These are phyloP conservation scores for Trichonephila clavata DNA, from an alignment of 1,140 invertebrate species.

Conservation along the genomic window DNA sequence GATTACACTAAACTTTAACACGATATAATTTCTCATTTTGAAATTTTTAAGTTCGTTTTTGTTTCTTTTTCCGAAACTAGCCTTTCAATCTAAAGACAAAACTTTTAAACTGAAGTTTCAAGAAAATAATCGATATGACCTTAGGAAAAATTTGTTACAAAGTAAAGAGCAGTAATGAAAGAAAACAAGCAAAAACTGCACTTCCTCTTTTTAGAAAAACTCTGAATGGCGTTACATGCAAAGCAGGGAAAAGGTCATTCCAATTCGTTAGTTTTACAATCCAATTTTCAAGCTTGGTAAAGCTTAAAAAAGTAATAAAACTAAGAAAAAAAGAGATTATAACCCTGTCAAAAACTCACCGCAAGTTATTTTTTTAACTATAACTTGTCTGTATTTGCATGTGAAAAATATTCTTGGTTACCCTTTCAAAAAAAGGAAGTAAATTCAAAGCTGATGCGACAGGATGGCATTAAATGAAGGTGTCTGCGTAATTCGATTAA, in stretches of 20 bases:
- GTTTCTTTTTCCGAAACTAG: background rate
- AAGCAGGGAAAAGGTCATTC: background rate
- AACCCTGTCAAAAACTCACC: background rate
- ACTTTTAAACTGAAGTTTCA: background rate
- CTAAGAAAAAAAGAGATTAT: background rate
- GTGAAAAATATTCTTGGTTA: background rate
- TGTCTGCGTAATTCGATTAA: conserved; percentile 9
- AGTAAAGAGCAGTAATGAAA: background rate
- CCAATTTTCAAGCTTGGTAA: background rate
- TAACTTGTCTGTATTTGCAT: background rate
- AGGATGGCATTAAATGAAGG: conserved; percentile 5
- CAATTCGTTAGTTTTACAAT: background rate
- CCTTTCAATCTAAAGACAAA: background rate
- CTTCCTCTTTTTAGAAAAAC: background rate
- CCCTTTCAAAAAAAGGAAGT: background rate
- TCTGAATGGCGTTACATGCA: background rate
- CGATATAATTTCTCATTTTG: background rate
- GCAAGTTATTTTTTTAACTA: background rate
- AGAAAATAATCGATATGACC: background rate
- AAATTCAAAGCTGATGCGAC: conserved; percentile 30
- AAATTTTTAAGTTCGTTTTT: background rate
- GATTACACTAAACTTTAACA: no score
- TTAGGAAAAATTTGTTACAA: background rate
- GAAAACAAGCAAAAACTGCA: background rate
- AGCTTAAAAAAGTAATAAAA: background rate